phyloP scores from a whole-genome alignment of 2,113 vertebrate genomes.

The Chaetodon trifascialis region DNA sequence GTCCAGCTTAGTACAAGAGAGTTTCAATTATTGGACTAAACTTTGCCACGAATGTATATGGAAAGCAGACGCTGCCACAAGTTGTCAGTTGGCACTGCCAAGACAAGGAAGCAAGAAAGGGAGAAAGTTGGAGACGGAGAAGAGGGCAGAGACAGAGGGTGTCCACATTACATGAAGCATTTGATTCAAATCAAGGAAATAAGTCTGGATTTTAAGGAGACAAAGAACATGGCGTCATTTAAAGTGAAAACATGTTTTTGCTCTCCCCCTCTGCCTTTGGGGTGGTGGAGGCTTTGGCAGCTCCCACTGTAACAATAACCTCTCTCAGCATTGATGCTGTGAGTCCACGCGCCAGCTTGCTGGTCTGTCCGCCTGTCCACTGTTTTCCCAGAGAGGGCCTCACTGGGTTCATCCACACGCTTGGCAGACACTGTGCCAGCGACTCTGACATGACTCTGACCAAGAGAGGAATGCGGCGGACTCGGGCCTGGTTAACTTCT shows the following conservation, averaged over 20 bases:
- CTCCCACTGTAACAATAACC: slow-evolving; percentile 68
- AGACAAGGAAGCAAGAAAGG: slow-evolving; percentile 35
- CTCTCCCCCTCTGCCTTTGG: slow-evolving; percentile 54
- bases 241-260: slow-evolving; percentile 78
- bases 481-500: slow-evolving; percentile 73
- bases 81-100: slow-evolving; percentile 66
- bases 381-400: slow-evolving; percentile 66
- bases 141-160: slow-evolving; percentile 45
- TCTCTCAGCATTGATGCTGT: slow-evolving; percentile 57
- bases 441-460: slow-evolving; percentile 56
- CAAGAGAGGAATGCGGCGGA: slow-evolving; percentile 66
- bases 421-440: slow-evolving; percentile 59
- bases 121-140: slow-evolving; percentile 34
- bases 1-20: slow-evolving; percentile 74
- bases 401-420: slow-evolving; percentile 62
- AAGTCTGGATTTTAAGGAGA: slow-evolving; percentile 64
- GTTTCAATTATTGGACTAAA: slow-evolving; percentile 73
- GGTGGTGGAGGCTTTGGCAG: slow-evolving; percentile 73
- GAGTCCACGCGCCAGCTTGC: slow-evolving; percentile 66
- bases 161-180: slow-evolving; percentile 63
- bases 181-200: slow-evolving; percentile 76
- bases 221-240: slow-evolving; percentile 73
- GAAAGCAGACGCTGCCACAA: slow-evolving; percentile 72
- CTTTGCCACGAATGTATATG: slow-evolving; percentile 70
- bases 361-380: slow-evolving; percentile 41